Percentiles rank a stretch among this genome's conserved stretches.
These are phyloP conservation scores for Mobula birostris DNA, from an alignment of 2,113 vertebrate species.

Conservation along the genomic window DNA sequence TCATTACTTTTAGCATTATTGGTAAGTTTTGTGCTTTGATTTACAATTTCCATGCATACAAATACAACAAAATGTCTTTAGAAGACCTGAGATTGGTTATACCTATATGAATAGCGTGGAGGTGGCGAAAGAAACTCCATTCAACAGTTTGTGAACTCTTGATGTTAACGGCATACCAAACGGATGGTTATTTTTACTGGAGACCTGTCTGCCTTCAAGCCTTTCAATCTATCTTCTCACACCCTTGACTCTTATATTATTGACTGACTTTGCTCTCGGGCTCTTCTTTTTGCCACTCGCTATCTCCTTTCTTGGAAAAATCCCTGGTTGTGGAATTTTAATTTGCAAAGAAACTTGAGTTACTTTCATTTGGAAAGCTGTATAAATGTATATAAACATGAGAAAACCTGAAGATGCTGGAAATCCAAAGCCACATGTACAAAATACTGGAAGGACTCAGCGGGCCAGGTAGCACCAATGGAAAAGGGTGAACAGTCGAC, in stretches of 20 bases:
- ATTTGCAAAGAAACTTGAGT: not conserved
- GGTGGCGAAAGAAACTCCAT: no score
- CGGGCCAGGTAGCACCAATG: no score
- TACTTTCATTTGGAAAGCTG: not conserved
- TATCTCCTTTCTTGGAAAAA: not conserved
- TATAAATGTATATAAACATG: no score
- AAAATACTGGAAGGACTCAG: no score
- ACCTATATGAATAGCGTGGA: no score
- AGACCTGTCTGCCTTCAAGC: not conserved
- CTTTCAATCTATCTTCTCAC: not conserved
- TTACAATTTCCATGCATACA: not conserved
- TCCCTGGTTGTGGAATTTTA: not conserved
- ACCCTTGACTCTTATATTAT: not conserved
- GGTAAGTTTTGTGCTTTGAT: conserved; percentile 60
- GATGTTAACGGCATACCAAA: not conserved
- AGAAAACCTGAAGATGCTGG: no score
- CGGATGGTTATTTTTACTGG: not conserved
- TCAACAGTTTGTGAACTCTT: no score
- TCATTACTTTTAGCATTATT: conserved; percentile 80
- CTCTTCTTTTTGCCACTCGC: not conserved
- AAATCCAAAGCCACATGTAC: no score
- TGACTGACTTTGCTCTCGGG: not conserved
- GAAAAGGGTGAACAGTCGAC: no score
- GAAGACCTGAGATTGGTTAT: not conserved
- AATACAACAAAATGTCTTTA: not conserved